phyloP scores from a whole-genome alignment of 2,888 invertebrate species.

The Ophion ellenae region DNA sequence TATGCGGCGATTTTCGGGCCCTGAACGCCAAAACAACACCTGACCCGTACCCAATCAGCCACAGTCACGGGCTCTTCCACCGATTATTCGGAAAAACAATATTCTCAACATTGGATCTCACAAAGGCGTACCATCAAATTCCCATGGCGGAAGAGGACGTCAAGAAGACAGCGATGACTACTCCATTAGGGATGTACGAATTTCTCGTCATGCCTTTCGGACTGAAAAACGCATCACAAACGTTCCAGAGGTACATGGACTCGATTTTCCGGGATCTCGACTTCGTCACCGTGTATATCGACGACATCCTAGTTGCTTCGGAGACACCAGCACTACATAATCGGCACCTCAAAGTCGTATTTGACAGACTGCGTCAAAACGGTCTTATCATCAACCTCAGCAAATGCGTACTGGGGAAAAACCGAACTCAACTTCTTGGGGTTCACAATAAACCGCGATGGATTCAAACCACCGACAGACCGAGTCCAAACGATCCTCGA shows the following conservation, averaged over 20 bases:
- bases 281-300: slow-evolving; percentile 49
- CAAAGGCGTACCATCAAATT: no score
- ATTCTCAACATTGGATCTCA: slow-evolving; percentile 57
- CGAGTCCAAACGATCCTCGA: not conserved
- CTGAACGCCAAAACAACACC: slow-evolving; percentile 72
- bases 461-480: slow-evolving; percentile 10
- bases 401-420: slow-evolving; percentile 49
- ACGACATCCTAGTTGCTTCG: slow-evolving; percentile 58
- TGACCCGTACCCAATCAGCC: slow-evolving; percentile 74
- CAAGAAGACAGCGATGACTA: slow-evolving; percentile 56
- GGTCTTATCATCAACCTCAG: slow-evolving; percentile 26
- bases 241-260: slow-evolving; percentile 40
- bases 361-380: slow-evolving; percentile 23
- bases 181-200: slow-evolving; percentile 66
- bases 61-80: slow-evolving; percentile 70
- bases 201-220: slow-evolving; percentile 60
- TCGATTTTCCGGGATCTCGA: slow-evolving; percentile 32
- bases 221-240: slow-evolving; percentile 45
- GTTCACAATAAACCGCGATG: slow-evolving; percentile 38
- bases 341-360: slow-evolving; percentile 34
- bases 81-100: slow-evolving; percentile 64
- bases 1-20: slow-evolving; percentile 72
- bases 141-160: slow-evolving; percentile 53
- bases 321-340: slow-evolving; percentile 37
- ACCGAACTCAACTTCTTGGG: slow-evolving; percentile 43